A percentile compares a stretch with the other conserved stretches of the same genome.
These are phyloP conservation scores for Drosophila picticornis DNA, from an alignment of 2,888 invertebrate genomes.

Conservation along the genomic window DNA sequence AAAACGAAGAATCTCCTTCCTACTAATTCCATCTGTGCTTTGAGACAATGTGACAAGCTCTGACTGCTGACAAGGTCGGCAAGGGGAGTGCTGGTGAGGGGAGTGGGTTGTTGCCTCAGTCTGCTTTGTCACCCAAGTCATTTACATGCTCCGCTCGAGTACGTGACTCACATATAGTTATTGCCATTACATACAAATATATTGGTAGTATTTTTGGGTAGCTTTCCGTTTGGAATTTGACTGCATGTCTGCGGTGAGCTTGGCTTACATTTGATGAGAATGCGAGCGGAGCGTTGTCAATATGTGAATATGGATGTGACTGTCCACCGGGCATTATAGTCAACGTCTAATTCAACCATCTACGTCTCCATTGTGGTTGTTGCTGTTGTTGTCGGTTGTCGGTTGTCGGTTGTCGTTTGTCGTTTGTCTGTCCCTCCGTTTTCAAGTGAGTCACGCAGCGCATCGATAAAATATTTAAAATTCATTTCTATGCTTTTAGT, in stretches of 20 bases:
- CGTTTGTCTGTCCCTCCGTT: slow-evolving; percentile 4
- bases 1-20: slow-evolving; percentile 25
- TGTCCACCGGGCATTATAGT: slow-evolving; percentile 55
- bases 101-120: slow-evolving; percentile 21
- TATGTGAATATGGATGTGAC: slow-evolving; percentile 41
- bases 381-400: neutral
- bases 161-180: slow-evolving; percentile 78
- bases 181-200: slow-evolving; percentile 39
- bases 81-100: neutral
- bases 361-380: neutral
- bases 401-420: neutral
- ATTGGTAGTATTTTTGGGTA: slow-evolving; percentile 28
- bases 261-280: slow-evolving; percentile 74
- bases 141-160: slow-evolving; percentile 75
- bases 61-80: slow-evolving; percentile 26
- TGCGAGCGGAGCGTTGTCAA: slow-evolving; percentile 57
- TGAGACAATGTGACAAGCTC: slow-evolving; percentile 74
- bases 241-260: slow-evolving; percentile 46
- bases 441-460: slow-evolving; percentile 72
- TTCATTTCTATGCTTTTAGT: slow-evolving; percentile 77
- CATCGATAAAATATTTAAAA: slow-evolving; percentile 80
- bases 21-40: slow-evolving; percentile 45
- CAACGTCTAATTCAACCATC: slow-evolving; percentile 1
- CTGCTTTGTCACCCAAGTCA: slow-evolving; percentile 79
- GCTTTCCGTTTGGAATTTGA: slow-evolving; percentile 51